phyloP scores from a whole-genome alignment of 2,113 vertebrate species.

The Halcyon senegalensis region DNA sequence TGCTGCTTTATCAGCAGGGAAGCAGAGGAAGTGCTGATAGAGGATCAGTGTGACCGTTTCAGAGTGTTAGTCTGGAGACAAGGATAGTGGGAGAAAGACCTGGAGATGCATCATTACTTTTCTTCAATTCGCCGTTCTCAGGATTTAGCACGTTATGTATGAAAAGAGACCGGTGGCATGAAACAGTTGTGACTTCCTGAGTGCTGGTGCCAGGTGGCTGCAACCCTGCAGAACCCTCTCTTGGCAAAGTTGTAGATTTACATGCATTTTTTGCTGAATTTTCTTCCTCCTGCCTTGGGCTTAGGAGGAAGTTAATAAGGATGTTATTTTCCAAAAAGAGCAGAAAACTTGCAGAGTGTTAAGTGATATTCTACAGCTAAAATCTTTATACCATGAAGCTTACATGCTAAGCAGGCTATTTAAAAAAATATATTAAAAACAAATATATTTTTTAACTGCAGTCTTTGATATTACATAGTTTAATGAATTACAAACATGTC shows the following conservation, averaged over 20 bases:
- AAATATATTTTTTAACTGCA: neutral
- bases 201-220: neutral
- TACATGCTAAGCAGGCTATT: neutral
- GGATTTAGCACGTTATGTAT: neutral
- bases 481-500: neutral
- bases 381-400: neutral
- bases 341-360: neutral
- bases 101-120: neutral
- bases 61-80: neutral
- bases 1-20: neutral
- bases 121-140: neutral
- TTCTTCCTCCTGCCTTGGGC: neutral
- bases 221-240: neutral
- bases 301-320: neutral
- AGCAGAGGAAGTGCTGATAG: neutral
- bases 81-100: neutral
- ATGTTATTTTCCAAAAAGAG: neutral
- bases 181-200: slow-evolving; percentile 9
- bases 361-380: neutral
- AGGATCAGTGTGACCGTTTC: neutral
- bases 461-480: neutral
- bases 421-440: too few species aligned
- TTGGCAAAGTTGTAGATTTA: neutral
- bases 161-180: neutral
- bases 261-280: neutral